Evolutionary conservation across 2,113 vertebrate species (phyloP), one percentile per base, ranked within the genome.

Genomic region (Cheilinus undulatus): DNA sequence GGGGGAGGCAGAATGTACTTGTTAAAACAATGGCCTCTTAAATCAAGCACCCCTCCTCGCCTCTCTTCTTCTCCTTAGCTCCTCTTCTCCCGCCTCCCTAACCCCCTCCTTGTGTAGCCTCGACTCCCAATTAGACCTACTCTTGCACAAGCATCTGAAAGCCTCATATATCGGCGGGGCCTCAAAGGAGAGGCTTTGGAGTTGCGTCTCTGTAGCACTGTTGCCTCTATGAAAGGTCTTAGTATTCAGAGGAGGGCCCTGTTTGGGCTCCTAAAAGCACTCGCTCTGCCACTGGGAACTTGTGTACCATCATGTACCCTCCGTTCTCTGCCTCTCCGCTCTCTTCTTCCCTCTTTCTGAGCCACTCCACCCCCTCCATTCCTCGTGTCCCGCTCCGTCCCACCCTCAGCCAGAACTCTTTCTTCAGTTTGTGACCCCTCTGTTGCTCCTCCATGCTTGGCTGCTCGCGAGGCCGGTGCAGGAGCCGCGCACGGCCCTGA

Each of bases 1-100:
- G 78, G 82, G 78, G 84, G 85, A 90, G 91, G 90, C 73, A 79
- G 83, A 88, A 91, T 90, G 75, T 86, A 82, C 90, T 89, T 84
- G 81, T 88, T 90, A 86, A 91, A 91, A 93, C 91, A 92, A 93
- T 88, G 89, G 82, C 49, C 87, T 85, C 83, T 92, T 87, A 91
- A 92, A 92, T 88, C 84, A 90, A 89, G 82, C 77, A 69, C 64
- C 81, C 82, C 75, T 87, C 67, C 69, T 88, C 58, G 77, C 76
- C 76, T 83, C 76, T 84, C 78, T 76, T 81, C 69, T 72, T 73
- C 78, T 78, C 76, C 67, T 86, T 73, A 82, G 85, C 80, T 72
- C 49, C 67, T 83, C 66, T 32, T 63, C 75, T 73, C 69, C 79
- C 61, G 14, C 76, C 68, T 65, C 80, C 42, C 53, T 28, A 68